phyloP scores from a whole-genome alignment of 2,113 vertebrate species.

The Butastur rufipennis region DNA sequence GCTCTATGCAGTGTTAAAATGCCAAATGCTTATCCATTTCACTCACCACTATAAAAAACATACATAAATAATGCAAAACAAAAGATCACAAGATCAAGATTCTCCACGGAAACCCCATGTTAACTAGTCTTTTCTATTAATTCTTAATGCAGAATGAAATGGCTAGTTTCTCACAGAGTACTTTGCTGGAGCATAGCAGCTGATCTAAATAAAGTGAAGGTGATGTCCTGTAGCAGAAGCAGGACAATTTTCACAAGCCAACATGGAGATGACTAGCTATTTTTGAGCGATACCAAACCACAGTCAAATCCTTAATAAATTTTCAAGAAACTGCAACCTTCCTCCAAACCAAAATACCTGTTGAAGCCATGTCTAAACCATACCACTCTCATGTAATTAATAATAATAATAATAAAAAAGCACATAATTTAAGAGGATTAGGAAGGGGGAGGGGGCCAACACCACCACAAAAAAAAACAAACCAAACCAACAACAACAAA shows the following conservation, averaged over 20 bases:
- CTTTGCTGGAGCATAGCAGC: not conserved
- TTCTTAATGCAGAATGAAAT: not conserved
- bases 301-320: not conserved
- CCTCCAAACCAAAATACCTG: not conserved
- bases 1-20: not conserved
- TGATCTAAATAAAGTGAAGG: not conserved
- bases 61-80: not conserved
- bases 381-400: not conserved
- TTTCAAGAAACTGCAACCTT: not conserved
- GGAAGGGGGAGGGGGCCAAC: no score
- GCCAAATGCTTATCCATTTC: not conserved
- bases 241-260: not conserved
- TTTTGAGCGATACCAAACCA: not conserved
- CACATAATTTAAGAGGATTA: not conserved
- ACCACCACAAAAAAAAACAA: not conserved
- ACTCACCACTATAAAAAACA: not conserved
- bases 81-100: not conserved
- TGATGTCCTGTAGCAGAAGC: not conserved
- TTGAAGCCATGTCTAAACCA: not conserved
- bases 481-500: not conserved
- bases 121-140: not conserved
- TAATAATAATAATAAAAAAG: no score
- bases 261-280: not conserved
- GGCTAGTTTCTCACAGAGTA: not conserved
- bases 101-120: not conserved